Evolutionary conservation across 2,888 invertebrate genomes (phyloP), one percentile per base, ranked within the genome.

Genomic region (Octodonta nipae): DNA sequence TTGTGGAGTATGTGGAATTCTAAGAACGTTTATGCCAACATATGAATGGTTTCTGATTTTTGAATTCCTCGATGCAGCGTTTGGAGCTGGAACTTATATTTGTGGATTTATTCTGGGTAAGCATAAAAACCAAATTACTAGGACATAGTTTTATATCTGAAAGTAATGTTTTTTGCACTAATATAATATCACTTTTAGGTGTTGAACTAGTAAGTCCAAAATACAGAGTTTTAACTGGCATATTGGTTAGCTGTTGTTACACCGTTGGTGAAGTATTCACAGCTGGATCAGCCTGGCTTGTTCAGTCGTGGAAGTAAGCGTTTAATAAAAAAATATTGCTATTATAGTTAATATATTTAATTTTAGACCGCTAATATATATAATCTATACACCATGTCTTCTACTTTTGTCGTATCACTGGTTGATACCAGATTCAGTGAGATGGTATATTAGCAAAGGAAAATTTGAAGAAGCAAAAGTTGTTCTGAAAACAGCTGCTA

Each of bases 181-280:
- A 17, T 17, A 26, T 26, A 12, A 26, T 11, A 15, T 15, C 26
- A n/a, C 2, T 44, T 38, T 0, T 60, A 79, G 77, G 73, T 15
- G 68, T 85, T 42, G 86, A 87, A 56, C 67, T 84, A 60, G 76
- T 84, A 14, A 81, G 81, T 1, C 79, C 79, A 6, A 70, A 72
- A 37, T 72, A 75, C 30, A 67, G 86, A 20, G 78, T 82, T 12
- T 56, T 83, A 22, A 78, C 76, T 3, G 78, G 83, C 38, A 68
- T 79, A 30, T 61, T 83, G 28, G 68, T 80, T 5, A 75, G 78
- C 30, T 68, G 78, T 8, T 78, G 79, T 36, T 75, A 80, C 49
- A 74, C 82, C 0, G 46, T 76, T 16, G 84, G 85, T 1, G 76
- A 79, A 51, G 71, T 78, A 2, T 50, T 72, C 0, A 58, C 81